A percentile compares a stretch with the other conserved stretches of the same genome.
Evolutionary conservation across 2,888 invertebrate genomes (phyloP).

Genomic region (Julus scandinavius): DNA sequence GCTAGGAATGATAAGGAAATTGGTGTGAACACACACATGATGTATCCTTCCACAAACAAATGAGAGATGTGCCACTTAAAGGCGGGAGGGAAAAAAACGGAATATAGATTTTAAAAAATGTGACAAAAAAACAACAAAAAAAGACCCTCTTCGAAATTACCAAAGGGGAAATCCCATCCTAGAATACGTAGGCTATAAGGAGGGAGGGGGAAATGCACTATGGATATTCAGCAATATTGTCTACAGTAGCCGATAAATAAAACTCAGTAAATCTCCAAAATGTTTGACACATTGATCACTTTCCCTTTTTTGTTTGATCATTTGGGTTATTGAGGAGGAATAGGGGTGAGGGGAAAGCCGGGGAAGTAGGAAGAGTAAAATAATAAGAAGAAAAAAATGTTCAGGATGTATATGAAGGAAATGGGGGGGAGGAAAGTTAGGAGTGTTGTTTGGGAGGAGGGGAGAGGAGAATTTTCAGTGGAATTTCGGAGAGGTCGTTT

Average conservation of each 20-base stretch:
- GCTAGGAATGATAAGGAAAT: neutral
- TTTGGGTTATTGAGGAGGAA: neutral
- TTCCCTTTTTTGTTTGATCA: neutral
- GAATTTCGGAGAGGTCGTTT: no score
- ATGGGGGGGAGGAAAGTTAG: no score
- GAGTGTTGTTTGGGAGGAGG: no score
- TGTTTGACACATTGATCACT: neutral
- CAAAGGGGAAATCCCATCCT: neutral
- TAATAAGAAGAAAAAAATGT: no score
- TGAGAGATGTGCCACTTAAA: neutral
- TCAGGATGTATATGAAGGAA: no score
- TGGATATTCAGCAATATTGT: no score
- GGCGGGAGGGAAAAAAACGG: neutral
- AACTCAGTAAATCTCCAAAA: neutral
- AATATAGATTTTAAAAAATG: neutral
- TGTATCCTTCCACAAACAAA: neutral
- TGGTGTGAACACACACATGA: neutral
- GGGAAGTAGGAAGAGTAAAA: no score
- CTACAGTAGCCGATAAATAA: conserved; percentile 11
- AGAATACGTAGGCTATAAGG: neutral
- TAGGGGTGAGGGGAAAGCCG: no score
- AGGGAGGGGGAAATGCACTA: no score
- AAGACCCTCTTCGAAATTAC: neutral
- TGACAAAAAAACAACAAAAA: no score
- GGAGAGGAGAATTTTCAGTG: no score